A percentile compares a stretch with the other conserved stretches of the same genome.
phyloP scores from a whole-genome alignment of 2,888 invertebrate genomes.

The Scaeva pyrastri region DNA sequence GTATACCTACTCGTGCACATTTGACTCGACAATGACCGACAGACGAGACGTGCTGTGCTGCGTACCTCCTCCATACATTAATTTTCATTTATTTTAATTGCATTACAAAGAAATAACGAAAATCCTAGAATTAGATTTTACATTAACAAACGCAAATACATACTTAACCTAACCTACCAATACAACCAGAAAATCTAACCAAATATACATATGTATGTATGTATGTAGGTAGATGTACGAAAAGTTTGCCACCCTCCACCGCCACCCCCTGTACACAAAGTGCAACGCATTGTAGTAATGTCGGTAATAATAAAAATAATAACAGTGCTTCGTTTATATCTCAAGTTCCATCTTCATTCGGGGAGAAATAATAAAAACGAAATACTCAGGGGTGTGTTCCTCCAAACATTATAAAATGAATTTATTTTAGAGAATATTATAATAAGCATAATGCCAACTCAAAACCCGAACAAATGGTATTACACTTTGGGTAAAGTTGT shows the following conservation, averaged over 20 bases:
- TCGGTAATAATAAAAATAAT: slow-evolving; percentile 71
- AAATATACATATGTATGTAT: not conserved
- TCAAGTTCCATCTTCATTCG: slow-evolving; percentile 66
- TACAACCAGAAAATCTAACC: slow-evolving; percentile 3
- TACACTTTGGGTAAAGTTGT: slow-evolving; percentile 30
- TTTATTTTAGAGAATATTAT: slow-evolving; percentile 72
- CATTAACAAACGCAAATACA: not conserved
- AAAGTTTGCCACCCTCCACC: slow-evolving; percentile 37
- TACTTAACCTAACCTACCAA: not conserved
- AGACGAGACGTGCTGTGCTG: too few species aligned
- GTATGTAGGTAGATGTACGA: not conserved
- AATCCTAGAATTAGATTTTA: slow-evolving; percentile 54
- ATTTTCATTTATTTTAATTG: slow-evolving; percentile 72
- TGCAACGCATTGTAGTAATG: slow-evolving; percentile 68
- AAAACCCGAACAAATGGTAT: slow-evolving; percentile 51
- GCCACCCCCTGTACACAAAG: not conserved
- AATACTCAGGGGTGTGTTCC: slow-evolving; percentile 61
- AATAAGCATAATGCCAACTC: slow-evolving; percentile 53
- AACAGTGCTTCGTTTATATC: slow-evolving; percentile 68
- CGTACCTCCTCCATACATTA: slow-evolving; percentile 33
- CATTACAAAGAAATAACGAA: slow-evolving; percentile 57
- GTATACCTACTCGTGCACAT: not conserved
- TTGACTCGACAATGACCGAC: not conserved
- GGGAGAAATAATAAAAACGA: slow-evolving; percentile 34
- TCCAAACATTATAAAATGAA: slow-evolving; percentile 63